These are phyloP conservation scores for Helostoma temminkii DNA, from an alignment of 2,797 vertebrate species.

Conservation along the genomic window DNA sequence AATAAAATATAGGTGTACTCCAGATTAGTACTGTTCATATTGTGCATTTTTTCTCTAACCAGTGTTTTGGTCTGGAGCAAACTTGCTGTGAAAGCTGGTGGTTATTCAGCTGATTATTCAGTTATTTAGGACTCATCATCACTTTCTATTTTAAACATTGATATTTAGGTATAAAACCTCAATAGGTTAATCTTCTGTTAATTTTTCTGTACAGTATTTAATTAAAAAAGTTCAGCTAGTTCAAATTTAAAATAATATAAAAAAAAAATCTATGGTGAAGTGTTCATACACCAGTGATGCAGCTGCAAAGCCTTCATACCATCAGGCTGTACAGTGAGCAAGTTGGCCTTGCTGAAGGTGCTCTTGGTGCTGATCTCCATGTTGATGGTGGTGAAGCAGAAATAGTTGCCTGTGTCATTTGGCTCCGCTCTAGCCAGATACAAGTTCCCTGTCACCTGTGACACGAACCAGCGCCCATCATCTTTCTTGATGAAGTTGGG, in stretches of 20 bases:
- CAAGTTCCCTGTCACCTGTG: conserved; percentile 94
- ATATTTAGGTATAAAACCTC: no score
- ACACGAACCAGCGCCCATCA: conserved; percentile 89
- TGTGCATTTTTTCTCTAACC: neutral
- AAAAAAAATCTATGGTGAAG: no score
- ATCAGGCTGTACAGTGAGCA: conserved; percentile 89
- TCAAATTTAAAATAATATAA: no score
- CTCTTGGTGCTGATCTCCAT: conserved; percentile 95
- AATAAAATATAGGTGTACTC: conserved; percentile 14
- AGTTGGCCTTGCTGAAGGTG: conserved; percentile 93
- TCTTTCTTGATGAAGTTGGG: conserved; percentile 92
- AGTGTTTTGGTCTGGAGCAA: no score
- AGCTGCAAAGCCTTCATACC: conserved; percentile 76
- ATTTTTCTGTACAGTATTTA: no score
- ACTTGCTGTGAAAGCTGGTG: no score
- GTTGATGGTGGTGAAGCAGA: conserved; percentile 95
- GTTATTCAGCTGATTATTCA: no score
- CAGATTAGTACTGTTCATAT: neutral
- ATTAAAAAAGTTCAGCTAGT: no score
- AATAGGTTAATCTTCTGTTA: no score
- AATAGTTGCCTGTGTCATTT: conserved; percentile 92
- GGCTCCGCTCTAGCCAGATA: conserved; percentile 91
- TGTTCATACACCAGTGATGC: neutral
- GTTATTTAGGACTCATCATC: no score
- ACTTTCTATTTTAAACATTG: no score